Conservation (phyloP, 2,888 invertebrate species). For the Cephus pulcher region DNA sequence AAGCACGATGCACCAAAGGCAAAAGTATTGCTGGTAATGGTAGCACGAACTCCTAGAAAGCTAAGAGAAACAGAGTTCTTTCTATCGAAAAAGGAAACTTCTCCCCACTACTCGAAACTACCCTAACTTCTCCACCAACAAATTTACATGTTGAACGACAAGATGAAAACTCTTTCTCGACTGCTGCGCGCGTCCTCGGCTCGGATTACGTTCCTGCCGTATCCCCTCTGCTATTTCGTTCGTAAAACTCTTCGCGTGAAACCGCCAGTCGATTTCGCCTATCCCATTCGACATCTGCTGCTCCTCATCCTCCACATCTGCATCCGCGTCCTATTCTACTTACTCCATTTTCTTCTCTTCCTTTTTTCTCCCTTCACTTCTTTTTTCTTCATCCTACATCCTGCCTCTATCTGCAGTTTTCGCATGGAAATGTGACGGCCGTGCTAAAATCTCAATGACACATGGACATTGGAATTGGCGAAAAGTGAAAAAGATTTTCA, state of each 20-base stretch:
- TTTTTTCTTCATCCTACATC: not conserved
- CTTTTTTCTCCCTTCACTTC: not conserved
- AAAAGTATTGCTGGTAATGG: not conserved
- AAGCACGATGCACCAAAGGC: not conserved
- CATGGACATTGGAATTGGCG: not conserved
- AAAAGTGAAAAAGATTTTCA: not conserved
- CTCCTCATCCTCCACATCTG: not conserved
- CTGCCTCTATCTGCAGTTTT: not conserved
- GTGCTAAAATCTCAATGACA: not conserved
- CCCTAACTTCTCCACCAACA: not conserved
- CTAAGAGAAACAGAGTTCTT: not conserved
- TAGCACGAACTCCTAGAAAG: not conserved
- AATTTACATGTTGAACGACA: conserved; percentile 12
- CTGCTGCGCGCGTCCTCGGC: not conserved
- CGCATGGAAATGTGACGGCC: not conserved
- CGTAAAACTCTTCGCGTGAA: not conserved
- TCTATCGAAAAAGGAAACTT: not conserved
- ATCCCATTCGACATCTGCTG: not conserved
- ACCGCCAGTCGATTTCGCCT: not conserved
- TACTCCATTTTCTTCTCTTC: not conserved
- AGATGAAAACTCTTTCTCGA: conserved; percentile 3
- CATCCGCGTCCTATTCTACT: not conserved
- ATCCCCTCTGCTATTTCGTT: not conserved
- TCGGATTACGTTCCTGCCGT: not conserved
- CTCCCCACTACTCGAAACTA: not conserved